Base-by-base conservation (phyloP, 2,888 invertebrate species). In the Actias luna region DNA sequence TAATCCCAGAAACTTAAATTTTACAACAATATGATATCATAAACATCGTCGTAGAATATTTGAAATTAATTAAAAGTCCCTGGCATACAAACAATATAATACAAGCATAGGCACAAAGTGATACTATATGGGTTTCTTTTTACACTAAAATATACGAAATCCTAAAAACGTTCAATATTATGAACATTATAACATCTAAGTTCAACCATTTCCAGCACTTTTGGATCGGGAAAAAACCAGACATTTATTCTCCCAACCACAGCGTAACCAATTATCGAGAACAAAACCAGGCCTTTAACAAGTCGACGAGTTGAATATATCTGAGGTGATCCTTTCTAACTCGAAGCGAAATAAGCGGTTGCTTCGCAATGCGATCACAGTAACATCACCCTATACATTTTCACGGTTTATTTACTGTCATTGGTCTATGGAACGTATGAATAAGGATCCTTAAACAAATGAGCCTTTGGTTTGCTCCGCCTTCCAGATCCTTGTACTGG, bases 251-350 rank as follows among this genome's bases (percentile, higher is more conserved):
- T 67, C 67, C 71, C 69, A 66, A 69, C 63, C 64, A 67, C 59
- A 65, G 68, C 65, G 69, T 66, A 73, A 69, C 69, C 64, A 67
- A 69, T 74, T 76, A 29, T 39, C 18, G 39, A 69, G 66, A 39
- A 62, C 70, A 69, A 70, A 72, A 71, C 69, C 67, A 69, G n/a
- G 61, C 63, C 61, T 42, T 68, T 68, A 73, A 63, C 55, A 66
- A 67, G 71, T 67, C 69, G 68, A 66, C 65, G 69, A 69, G 67
- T 72, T 68, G 65, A 69, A 74, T 76, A 74, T 76, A 79, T 76
- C 75, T 69, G 61, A 16, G 67, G 67, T 58, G 69, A 72, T 70
- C 65, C 69, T 68, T 70, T 71, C 76, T 70, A 72, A 69, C 67
- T 66, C 69, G 75, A 69, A 72, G 69, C 64, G 67, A 70, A 68